phyloP scores from a whole-genome alignment of 2,797 vertebrate genomes.

The Sardinella longiceps region DNA sequence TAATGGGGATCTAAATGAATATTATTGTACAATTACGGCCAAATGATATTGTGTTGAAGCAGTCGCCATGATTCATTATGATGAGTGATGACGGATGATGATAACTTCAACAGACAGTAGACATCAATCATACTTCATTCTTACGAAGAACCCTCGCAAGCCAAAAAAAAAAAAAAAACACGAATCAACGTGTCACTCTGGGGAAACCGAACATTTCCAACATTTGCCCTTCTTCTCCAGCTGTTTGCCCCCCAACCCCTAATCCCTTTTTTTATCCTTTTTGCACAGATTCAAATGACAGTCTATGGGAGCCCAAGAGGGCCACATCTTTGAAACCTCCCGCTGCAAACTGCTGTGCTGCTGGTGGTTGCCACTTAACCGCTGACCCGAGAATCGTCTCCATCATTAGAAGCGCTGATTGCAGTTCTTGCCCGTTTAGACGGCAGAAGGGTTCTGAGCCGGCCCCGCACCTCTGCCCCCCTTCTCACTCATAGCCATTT shows the following conservation, averaged over 20 bases:
- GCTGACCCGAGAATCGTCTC: neutral
- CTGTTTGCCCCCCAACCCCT: too few species aligned
- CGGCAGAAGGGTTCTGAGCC: neutral
- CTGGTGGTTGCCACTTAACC: neutral
- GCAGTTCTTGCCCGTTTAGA: neutral
- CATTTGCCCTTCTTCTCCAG: neutral
- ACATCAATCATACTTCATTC: neutral
- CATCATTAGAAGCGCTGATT: neutral
- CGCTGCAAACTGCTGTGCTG: neutral
- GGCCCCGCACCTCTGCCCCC: neutral
- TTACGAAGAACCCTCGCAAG: neutral
- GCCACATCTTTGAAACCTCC: neutral
- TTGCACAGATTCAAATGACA: neutral
- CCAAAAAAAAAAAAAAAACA: neutral
- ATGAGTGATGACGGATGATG: conserved; percentile 4
- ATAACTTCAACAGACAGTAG: neutral
- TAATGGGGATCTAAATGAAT: conserved; percentile 26
- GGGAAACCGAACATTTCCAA: neutral
- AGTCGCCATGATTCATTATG: neutral
- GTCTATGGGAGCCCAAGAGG: too few species aligned
- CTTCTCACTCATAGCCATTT: neutral
- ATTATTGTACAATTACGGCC: conserved; percentile 4
- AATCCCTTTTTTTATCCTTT: too few species aligned
- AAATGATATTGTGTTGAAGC: neutral
- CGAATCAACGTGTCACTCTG: neutral